Evolutionary conservation across 2,888 invertebrate species (phyloP), one percentile per base, ranked within the genome.

Genomic region (Apamea epomidion): DNA sequence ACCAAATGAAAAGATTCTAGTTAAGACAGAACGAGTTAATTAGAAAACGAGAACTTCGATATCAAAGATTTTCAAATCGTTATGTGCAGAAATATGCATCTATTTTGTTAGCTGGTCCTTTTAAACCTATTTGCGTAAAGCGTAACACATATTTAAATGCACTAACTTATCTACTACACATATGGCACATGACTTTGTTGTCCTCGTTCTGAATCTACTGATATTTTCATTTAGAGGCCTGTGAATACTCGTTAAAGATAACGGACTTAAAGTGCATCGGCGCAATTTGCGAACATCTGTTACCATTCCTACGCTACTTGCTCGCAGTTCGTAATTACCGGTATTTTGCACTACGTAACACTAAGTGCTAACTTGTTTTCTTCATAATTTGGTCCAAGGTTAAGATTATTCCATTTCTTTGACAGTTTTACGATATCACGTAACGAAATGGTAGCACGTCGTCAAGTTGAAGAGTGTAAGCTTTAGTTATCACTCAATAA

Each of bases 341-440:
- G 83, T 81, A 80, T 78, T 73, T 76, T 65, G 32, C 65, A 51
- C 62, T 71, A 79, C 80, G 78, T 78, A 81, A 86, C 78, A 67
- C 65, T 83, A 87, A 86, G 71, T 78, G 83, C 5, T 54, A 83
- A 87, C 85, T 82, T 76, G 86, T 87, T 89, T 85, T 83, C 80
- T 82, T 74, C 71, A 84, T 72, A 73, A 89, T 85, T 77, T 76
- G 76, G 90, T 74, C 64, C 89, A 89, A 88, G 89, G 89, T 86
- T 73, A 84, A 65, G 68, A 81, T 83, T 74, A 80, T 72, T 77
- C 68, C 60, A 78, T 86, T 80, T 74, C 45, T 81, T 82, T 85
- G 84, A 82, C 84, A 78, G 80, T 83, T 89, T 80, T 88, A 88
- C 65, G 73, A 72, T 88, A 80, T 80, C 80, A 72, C 32, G 76